phyloP scores from a whole-genome alignment of 2,797 vertebrate species.

The Intellagama lesueurii region DNA sequence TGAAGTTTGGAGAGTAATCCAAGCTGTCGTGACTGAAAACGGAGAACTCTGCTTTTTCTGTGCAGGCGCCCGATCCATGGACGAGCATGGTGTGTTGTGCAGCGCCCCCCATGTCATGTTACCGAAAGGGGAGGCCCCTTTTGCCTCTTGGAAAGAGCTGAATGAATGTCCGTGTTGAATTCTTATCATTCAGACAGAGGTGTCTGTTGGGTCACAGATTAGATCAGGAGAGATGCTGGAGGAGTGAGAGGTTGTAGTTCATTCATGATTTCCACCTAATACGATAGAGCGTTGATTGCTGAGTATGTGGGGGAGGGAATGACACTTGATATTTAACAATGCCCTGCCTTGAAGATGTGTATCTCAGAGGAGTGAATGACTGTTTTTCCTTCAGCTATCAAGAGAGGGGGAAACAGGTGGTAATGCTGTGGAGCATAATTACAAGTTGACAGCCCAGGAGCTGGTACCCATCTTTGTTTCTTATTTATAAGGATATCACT shows the following conservation, averaged over 20 bases:
- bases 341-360: conserved; percentile 31
- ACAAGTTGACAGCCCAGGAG: background rate
- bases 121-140: conserved; percentile 33
- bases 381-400: conserved; percentile 34
- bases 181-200: conserved; percentile 44
- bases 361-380: conserved; percentile 44
- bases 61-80: conserved; percentile 11
- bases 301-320: conserved; percentile 9
- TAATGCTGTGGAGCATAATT: conserved; percentile 16
- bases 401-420: conserved; percentile 21
- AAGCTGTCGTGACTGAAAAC: conserved; percentile 59
- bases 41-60: conserved; percentile 60
- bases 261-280: conserved; percentile 43
- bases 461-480: background rate
- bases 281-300: conserved; percentile 17
- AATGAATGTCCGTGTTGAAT: conserved; percentile 66
- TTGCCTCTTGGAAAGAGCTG: conserved; percentile 29
- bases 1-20: conserved; percentile 60
- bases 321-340: conserved; percentile 42
- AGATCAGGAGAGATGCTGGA: conserved; percentile 45
- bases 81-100: conserved; percentile 12
- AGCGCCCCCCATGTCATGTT: background rate
- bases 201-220: conserved; percentile 55
- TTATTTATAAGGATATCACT: too few species aligned
- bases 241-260: conserved; percentile 35